Conservation (phyloP, 2,113 vertebrate species). For the Pterocles orientalis region DNA sequence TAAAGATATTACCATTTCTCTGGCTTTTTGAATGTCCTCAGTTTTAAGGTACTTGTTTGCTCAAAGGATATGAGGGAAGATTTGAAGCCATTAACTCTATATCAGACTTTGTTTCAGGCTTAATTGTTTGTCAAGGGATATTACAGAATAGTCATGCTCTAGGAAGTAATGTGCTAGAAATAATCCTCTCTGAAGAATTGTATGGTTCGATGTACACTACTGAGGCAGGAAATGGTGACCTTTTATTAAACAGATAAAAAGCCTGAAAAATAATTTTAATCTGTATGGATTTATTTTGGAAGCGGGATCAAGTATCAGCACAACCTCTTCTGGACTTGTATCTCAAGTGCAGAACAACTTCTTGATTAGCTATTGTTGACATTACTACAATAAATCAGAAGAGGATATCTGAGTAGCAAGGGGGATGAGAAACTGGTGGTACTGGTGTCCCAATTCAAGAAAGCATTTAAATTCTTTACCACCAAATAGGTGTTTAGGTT, state of each 20-base stretch:
- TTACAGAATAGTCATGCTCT: constrained; percentile 61
- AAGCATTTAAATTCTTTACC: background rate
- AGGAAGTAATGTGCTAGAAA: constrained; percentile 69
- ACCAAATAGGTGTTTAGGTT: background rate
- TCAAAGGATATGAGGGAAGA: constrained; percentile 28
- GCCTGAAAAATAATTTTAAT: background rate
- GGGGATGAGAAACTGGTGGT: background rate
- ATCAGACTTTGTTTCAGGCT: constrained; percentile 49
- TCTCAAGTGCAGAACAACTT: background rate
- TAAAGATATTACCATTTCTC: background rate
- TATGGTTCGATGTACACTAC: constrained; percentile 29
- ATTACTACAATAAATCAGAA: background rate
- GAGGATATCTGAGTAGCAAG: background rate
- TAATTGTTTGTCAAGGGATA: constrained; percentile 78
- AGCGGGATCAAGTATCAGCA: background rate
- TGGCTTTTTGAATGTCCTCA: background rate
- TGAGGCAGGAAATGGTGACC: constrained; percentile 59
- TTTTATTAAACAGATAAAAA: constrained; percentile 36
- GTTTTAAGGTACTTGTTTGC: constrained; percentile 6
- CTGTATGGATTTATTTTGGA: constrained; percentile 7
- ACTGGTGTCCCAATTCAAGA: background rate
- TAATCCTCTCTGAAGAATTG: constrained; percentile 66
- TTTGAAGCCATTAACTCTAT: constrained; percentile 33
- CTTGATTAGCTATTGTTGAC: background rate
- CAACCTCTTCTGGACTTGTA: background rate